Conservation (phyloP, 2,797 vertebrate genomes). For the Spinus pinus region DNA sequence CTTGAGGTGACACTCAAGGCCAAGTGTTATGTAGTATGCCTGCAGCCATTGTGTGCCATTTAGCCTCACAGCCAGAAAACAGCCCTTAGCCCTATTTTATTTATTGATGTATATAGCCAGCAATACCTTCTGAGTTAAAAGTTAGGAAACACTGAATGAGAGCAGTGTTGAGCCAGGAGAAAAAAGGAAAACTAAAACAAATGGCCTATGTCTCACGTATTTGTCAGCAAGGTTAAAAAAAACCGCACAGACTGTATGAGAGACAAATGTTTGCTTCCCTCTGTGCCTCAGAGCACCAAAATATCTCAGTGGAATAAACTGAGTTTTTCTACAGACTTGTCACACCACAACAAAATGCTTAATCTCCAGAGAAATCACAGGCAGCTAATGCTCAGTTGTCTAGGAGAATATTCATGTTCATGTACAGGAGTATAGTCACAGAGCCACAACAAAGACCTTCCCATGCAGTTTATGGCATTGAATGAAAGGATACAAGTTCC, state of each 20-base stretch:
- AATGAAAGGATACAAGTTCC: not conserved
- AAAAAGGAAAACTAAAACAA: constrained; percentile 29
- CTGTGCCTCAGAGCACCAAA: not conserved
- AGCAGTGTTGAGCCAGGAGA: not conserved
- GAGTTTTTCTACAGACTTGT: constrained; percentile 34
- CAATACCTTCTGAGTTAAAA: constrained; percentile 4
- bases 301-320: constrained; percentile 1
- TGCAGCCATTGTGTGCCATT: not conserved
- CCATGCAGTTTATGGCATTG: not conserved
- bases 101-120: not conserved
- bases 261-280: constrained; percentile 30
- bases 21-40: not conserved
- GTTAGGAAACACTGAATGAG: not conserved
- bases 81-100: not conserved
- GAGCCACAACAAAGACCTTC: not conserved
- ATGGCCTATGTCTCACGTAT: not conserved
- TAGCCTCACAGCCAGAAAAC: not conserved
- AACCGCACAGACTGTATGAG: not conserved
- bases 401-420: constrained; percentile 9
- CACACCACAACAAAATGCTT: not conserved
- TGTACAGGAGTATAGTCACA: not conserved
- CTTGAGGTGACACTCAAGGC: not conserved
- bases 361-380: constrained; percentile 21
- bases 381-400: not conserved
- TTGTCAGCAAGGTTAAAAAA: constrained; percentile 35